Percentiles rank a stretch among this genome's conserved stretches.
These are phyloP conservation scores for Diaprepes abbreviatus DNA, from an alignment of 2,888 invertebrate genomes.

Conservation along the genomic window DNA sequence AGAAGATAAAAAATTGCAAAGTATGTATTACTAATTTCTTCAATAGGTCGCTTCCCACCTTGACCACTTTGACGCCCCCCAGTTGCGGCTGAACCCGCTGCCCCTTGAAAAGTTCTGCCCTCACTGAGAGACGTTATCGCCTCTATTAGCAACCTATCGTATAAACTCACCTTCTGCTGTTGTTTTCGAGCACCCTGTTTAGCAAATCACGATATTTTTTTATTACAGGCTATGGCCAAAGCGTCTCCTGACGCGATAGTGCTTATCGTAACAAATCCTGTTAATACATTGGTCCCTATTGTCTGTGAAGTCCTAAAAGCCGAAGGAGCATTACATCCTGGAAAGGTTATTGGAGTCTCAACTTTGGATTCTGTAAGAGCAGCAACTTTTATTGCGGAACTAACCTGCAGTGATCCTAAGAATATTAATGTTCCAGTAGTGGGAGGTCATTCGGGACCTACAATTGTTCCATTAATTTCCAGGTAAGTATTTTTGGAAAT, in stretches of 20 bases:
- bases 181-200: too few relatives aligned
- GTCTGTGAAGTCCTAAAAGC: constrained; percentile 67
- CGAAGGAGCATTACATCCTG: constrained; percentile 78
- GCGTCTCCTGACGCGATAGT: constrained; percentile 65
- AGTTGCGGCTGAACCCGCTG: too few relatives aligned
- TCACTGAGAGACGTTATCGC: too few relatives aligned
- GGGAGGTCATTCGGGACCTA: constrained; percentile 96
- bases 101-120: too few relatives aligned
- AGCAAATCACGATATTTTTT: not conserved
- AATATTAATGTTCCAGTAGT: constrained; percentile 89
- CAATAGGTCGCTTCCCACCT: too few relatives aligned
- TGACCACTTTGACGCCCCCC: too few relatives aligned
- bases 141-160: too few relatives aligned
- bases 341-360: constrained; percentile 94
- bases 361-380: constrained; percentile 95
- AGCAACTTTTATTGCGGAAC: constrained; percentile 90
- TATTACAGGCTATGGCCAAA: constrained; percentile 59
- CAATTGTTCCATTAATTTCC: constrained; percentile 94
- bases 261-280: constrained; percentile 68
- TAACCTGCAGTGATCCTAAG: constrained; percentile 86
- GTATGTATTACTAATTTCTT: too few relatives aligned
- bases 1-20: too few relatives aligned
- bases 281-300: constrained; percentile 69
- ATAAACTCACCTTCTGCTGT: too few relatives aligned
- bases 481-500: constrained; percentile 15